Evolutionary conservation across 1,140 invertebrate genomes (phyloP).

Genomic region (Pectinophora gossypiella): DNA sequence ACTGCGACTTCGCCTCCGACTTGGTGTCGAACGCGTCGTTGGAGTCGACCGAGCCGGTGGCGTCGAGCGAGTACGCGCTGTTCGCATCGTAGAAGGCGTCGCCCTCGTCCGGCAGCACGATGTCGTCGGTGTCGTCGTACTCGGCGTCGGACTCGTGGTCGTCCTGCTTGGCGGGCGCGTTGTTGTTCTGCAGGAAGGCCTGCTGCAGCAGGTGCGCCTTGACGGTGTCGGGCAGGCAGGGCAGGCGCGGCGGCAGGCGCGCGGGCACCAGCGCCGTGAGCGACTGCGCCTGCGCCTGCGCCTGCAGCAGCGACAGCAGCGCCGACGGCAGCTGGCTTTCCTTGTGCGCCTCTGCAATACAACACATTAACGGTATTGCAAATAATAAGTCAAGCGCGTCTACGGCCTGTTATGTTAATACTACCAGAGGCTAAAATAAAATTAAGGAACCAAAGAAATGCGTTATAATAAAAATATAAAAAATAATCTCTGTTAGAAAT

Average conservation of each 20-base stretch:
- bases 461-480: slow-evolving; percentile 65
- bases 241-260: slow-evolving; percentile 2
- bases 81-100: slow-evolving; percentile 38
- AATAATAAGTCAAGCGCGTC: slow-evolving; percentile 60
- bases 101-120: slow-evolving; percentile 62
- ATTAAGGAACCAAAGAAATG: slow-evolving; percentile 76
- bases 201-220: slow-evolving; percentile 55
- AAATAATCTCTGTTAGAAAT: slow-evolving; percentile 70
- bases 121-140: slow-evolving; percentile 70
- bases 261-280: slow-evolving; percentile 28
- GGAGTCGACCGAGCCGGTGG: slow-evolving; percentile 4
- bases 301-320: slow-evolving; percentile 56
- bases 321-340: slow-evolving; percentile 49
- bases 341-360: slow-evolving; percentile 64
- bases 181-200: slow-evolving; percentile 64
- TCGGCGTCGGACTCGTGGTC: slow-evolving; percentile 55
- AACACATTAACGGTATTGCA: slow-evolving; percentile 65
- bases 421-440: slow-evolving; percentile 71
- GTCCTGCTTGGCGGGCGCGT: slow-evolving; percentile 38
- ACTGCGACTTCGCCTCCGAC: slow-evolving; percentile 21
- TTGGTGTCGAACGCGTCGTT: slow-evolving; percentile 76
- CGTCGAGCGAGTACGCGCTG: slow-evolving; percentile 2
- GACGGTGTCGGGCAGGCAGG: slow-evolving; percentile 21
- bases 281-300: slow-evolving; percentile 43
- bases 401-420: slow-evolving; percentile 64